Percentiles rank a stretch among this genome's conserved stretches.
Evolutionary conservation across 2,113 vertebrate genomes (phyloP).

Genomic region (Stegastes partitus): DNA sequence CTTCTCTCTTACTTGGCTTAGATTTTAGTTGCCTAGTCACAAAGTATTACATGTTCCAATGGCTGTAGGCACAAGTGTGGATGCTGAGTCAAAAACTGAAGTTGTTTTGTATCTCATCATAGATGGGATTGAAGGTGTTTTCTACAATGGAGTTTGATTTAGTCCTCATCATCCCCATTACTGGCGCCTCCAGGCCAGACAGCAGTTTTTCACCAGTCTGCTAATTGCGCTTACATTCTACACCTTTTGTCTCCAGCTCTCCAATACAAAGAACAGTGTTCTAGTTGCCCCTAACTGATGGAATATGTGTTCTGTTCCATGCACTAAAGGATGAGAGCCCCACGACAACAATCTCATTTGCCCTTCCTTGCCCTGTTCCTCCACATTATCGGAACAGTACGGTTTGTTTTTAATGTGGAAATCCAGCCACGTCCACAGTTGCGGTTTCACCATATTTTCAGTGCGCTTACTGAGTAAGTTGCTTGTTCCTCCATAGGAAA

Average conservation of each 20-base stretch:
- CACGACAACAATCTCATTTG: conserved; percentile 32
- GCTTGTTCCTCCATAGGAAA: background rate
- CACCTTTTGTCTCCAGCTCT: background rate
- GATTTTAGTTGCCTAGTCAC: conserved; percentile 18
- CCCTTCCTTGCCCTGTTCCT: conserved; percentile 1
- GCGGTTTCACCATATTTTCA: conserved; percentile 25
- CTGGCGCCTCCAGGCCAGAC: conserved; percentile 15
- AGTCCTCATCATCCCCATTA: conserved; percentile 18
- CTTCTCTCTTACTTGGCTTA: conserved; percentile 3
- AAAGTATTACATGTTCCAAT: conserved; percentile 27
- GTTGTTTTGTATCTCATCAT: conserved; percentile 18
- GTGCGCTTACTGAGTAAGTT: conserved; percentile 6
- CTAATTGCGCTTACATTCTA: conserved; percentile 15
- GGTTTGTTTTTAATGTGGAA: conserved; percentile 34
- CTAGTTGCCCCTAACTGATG: conserved; percentile 13
- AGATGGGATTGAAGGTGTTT: conserved; percentile 25
- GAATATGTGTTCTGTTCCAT: conserved; percentile 15
- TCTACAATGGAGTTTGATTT: conserved; percentile 13
- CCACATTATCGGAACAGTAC: conserved; percentile 20
- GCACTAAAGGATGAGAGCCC: conserved; percentile 9
- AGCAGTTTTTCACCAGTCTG: conserved; percentile 26
- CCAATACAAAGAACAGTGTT: conserved; percentile 8
- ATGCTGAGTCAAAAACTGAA: conserved; percentile 25
- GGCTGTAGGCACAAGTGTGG: conserved; percentile 33
- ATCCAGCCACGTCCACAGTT: background rate